A percentile compares a stretch with the other conserved stretches of the same genome.
Conservation (phyloP, 2,797 vertebrate species). For the Schizopygopsis malacanthus region DNA sequence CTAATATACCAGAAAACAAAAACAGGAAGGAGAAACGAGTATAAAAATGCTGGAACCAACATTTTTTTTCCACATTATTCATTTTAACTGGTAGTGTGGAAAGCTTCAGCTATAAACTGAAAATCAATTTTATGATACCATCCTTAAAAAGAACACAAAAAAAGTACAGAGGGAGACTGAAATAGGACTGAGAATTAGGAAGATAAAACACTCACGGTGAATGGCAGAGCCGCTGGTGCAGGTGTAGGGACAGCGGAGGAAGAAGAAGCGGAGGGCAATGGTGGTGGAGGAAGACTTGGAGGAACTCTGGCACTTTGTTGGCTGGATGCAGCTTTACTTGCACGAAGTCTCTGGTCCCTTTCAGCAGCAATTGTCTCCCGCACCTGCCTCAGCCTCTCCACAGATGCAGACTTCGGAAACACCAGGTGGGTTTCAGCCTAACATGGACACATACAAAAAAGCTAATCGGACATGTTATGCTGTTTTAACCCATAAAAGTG, state of each 20-base stretch:
- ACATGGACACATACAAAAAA: slow-evolving; percentile 14
- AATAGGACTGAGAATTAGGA: neutral
- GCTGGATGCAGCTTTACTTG: slow-evolving; percentile 63
- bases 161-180: neutral
- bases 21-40: slow-evolving; percentile 4
- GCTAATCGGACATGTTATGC: neutral
- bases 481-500: neutral
- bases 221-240: slow-evolving; percentile 23
- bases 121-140: neutral
- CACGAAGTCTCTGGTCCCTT: slow-evolving; percentile 82
- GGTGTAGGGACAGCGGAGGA: slow-evolving; percentile 34
- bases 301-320: slow-evolving; percentile 21
- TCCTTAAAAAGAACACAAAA: neutral
- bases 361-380: slow-evolving; percentile 89
- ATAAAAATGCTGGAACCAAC: neutral
- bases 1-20: slow-evolving; percentile 65
- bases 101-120: neutral
- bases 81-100: neutral
- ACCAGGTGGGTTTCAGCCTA: slow-evolving; percentile 95
- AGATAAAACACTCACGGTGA: neutral
- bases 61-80: neutral
- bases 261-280: slow-evolving; percentile 39
- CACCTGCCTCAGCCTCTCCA: slow-evolving; percentile 87
- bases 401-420: slow-evolving; percentile 90
- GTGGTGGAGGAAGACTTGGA: neutral